phyloP scores from a whole-genome alignment of 2,888 invertebrate genomes.

The Falcaria lacertinaria region DNA sequence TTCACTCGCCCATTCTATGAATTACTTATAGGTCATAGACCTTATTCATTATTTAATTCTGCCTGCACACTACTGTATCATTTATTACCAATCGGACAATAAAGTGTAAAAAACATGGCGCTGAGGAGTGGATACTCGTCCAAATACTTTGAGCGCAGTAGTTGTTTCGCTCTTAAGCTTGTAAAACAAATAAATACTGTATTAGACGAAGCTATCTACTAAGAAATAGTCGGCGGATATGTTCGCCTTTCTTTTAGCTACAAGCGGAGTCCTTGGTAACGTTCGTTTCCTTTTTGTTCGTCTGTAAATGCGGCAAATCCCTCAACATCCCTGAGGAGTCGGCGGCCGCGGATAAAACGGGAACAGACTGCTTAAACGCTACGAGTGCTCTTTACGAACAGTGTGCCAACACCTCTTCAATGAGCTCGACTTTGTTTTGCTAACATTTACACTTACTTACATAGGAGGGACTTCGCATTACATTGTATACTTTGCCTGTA shows the following conservation, averaged over 20 bases:
- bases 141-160: slow-evolving; percentile 16
- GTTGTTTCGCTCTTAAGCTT: slow-evolving; percentile 29
- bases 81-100: slow-evolving; percentile 28
- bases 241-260: slow-evolving; percentile 36
- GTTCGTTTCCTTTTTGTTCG: slow-evolving; percentile 41
- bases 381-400: slow-evolving; percentile 44
- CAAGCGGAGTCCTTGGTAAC: slow-evolving; percentile 31
- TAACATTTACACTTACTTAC: background rate
- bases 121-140: slow-evolving; percentile 14
- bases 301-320: slow-evolving; percentile 54
- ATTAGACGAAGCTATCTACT: slow-evolving; percentile 33
- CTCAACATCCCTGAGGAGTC: slow-evolving; percentile 52
- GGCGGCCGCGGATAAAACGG: slow-evolving; percentile 45
- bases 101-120: slow-evolving; percentile 9
- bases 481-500: background rate
- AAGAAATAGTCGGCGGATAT: slow-evolving; percentile 39
- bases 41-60: slow-evolving; percentile 65
- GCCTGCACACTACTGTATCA: slow-evolving; percentile 39
- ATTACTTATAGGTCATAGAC: slow-evolving; percentile 77
- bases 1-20: slow-evolving; percentile 75
- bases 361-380: slow-evolving; percentile 56
- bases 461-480: background rate
- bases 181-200: slow-evolving; percentile 47
- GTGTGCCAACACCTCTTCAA: slow-evolving; percentile 38
- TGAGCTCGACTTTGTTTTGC: background rate